These are phyloP conservation scores for Diplazon laetatorius DNA, from an alignment of 2,888 invertebrate genomes.

Conservation along the genomic window DNA sequence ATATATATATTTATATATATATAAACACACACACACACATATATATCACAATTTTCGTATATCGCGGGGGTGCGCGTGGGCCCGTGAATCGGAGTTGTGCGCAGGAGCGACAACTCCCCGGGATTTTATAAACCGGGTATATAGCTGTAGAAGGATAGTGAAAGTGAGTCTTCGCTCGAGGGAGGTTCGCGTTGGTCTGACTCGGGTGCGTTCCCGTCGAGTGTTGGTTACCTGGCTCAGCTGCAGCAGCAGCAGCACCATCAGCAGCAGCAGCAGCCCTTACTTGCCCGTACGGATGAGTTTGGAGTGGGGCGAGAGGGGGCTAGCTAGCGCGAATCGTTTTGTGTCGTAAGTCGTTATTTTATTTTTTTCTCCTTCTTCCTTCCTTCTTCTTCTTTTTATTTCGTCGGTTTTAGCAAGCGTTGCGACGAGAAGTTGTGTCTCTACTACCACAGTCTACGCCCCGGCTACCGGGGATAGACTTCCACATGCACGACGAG, in stretches of 20 bases:
- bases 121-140: no score
- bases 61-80: constrained; percentile 29
- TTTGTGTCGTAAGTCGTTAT: constrained; percentile 67
- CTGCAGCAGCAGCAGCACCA: constrained; percentile 19
- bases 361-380: no score
- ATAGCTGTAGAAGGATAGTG: constrained; percentile 76
- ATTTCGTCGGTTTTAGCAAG: no score
- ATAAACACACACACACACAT: constrained; percentile 10
- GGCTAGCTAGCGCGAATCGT: no score
- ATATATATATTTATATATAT: background rate
- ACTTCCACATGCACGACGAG: constrained; percentile 12
- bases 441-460: constrained; percentile 73
- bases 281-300: constrained; percentile 69
- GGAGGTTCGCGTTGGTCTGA: constrained; percentile 82
- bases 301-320: constrained; percentile 62
- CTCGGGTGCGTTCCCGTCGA: constrained; percentile 78
- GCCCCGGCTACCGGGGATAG: constrained; percentile 84
- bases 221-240: constrained; percentile 78
- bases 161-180: constrained; percentile 82
- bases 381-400: no score
- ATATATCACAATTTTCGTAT: background rate
- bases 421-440: no score
- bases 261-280: constrained; percentile 74
- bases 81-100: constrained; percentile 30
- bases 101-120: no score